Base-by-base conservation (phyloP, 2,888 invertebrate species). In the Dynastes hyllus region DNA sequence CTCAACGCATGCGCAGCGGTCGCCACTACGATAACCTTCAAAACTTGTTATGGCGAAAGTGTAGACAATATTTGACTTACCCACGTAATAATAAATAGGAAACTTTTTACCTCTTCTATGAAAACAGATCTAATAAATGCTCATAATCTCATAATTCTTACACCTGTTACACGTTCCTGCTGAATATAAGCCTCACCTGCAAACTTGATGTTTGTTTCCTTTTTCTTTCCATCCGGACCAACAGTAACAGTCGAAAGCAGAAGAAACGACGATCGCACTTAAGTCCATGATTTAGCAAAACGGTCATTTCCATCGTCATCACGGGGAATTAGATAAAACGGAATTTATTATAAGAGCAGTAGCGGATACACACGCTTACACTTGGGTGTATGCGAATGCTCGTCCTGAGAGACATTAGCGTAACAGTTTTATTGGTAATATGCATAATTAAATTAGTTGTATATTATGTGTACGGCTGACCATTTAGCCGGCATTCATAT, bases 381-480 rank as follows among this genome's bases (percentile, higher is more conserved):
- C 2, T 1, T 2, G 45, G n/a, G 53, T 53, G 13, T 22, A 58
- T 58, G 55, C n/a, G 22, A 22, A 16, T 58, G 8, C 55, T 58
- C 55, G 55, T 27, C 55, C 45, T n/a, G 13, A 11, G 13, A 29
- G n/a, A 65, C 63, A 32, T 65, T 66, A 37, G 37, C 66, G 66
- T 66, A 37, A 37, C 40, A 66, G 66, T 66, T 66, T 37, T 66
- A 37, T 66, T 58, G 55, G 55, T 58, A 58, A 58, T 58, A 58
- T 58, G 55, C 55, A 58, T 58, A 58, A 58, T 58, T 58, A 58
- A 58, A 58, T 58, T 58, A 58, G 22, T 58, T 58, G 55, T 22
- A 58, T 58, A 58, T 58, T 58, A 58, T 58, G 55, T 58, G 55
- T 58, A 58, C 22, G 55, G 55, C 8, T 5, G 55, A 22, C 55